These are phyloP conservation scores for Acleris holmiana DNA, from an alignment of 2,888 invertebrate species.

Conservation along the genomic window DNA sequence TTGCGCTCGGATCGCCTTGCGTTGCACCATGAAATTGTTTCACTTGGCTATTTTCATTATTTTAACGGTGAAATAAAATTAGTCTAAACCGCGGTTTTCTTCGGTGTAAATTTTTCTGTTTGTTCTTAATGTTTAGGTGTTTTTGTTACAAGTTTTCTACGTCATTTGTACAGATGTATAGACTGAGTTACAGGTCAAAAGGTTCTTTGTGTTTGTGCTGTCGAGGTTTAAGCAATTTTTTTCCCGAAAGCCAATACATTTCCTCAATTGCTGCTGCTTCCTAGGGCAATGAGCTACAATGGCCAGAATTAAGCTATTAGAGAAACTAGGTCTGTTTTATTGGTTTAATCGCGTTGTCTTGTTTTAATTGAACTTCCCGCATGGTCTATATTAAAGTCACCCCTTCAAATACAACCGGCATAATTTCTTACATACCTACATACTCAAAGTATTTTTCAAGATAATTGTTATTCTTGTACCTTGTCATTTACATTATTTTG, in stretches of 20 bases:
- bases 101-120: background rate
- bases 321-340: slow-evolving; percentile 19
- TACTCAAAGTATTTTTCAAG: too few species aligned
- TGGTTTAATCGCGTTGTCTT: slow-evolving; percentile 26
- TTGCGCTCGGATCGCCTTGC: slow-evolving; percentile 53
- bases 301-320: slow-evolving; percentile 2
- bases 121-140: background rate
- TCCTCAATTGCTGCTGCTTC: too few species aligned
- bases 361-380: slow-evolving; percentile 31
- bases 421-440: too few species aligned
- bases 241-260: too few species aligned
- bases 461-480: too few species aligned
- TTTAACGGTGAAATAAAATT: slow-evolving; percentile 29
- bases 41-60: slow-evolving; percentile 48
- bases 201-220: too few species aligned
- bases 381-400: slow-evolving; percentile 9
- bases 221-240: too few species aligned
- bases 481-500: too few species aligned
- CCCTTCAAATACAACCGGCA: too few species aligned
- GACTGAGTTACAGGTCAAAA: too few species aligned
- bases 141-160: background rate
- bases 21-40: slow-evolving; percentile 63
- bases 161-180: too few species aligned
- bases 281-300: background rate
- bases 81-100: slow-evolving; percentile 11